Evolutionary conservation across 2,888 invertebrate genomes (phyloP), one percentile per base, ranked within the genome.

Genomic region (Xylocampa areola): DNA sequence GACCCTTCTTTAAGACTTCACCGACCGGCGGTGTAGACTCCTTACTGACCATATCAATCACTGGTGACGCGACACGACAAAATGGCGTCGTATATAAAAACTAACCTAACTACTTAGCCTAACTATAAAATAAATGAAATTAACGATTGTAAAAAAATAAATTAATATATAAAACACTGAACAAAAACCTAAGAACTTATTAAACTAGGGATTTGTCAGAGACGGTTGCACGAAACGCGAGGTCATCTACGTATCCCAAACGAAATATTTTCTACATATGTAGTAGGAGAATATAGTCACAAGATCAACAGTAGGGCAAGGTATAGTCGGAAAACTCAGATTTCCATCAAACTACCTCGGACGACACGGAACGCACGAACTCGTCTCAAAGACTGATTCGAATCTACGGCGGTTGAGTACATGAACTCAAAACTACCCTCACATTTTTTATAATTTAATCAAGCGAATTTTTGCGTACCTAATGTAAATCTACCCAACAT

Each of bases 341-440:
- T 76, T 80, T 79, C 72, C 75, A 68, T 66, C 62, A 55, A 73
- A 68, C 58, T 58, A 69, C 75, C 79, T 79, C 82, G 81, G 70
- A 54, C 61, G 68, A 77, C 77, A 79, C 82, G 79, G 70, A 68
- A 71, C 84, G 82, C 75, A 83, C 86, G 80, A 70, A 71, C 76
- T 76, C 83, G 86, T 82, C 88, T 86, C 85, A 83, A 81, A 88
- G 89, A 91, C 91, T 91, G 81, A 59, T 44, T 39, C 35, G 39
- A 57, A 39, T 17, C 52, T 58, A 25, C 39, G 61, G 32, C 55
- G 54, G 75, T 63, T 68, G 43, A 17, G 40, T 19, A 29, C 30
- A 36, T 11, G 21, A 25, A 53, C 21, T 32, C 2, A 2, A 0
- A 72, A 77, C 80, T 89, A 90, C 89, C 89, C 82, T 72, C 84